Conservation (phyloP, 2,797 vertebrate species). For the Neoniphon sammara region DNA sequence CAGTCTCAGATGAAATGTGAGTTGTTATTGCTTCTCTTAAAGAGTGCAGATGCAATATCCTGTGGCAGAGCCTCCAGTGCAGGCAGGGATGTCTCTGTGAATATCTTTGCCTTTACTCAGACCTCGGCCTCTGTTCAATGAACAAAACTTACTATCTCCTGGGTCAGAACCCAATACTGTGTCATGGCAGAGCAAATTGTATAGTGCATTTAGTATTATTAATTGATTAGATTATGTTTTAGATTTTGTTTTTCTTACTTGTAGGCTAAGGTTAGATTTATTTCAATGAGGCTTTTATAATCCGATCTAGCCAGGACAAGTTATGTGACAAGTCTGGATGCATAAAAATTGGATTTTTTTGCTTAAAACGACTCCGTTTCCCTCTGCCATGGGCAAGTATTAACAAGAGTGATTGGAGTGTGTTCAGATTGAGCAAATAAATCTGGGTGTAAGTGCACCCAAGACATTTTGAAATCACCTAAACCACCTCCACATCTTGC, state of each 20-base stretch:
- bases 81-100: constrained; percentile 48
- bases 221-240: constrained; percentile 2
- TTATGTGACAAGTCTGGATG: not conserved
- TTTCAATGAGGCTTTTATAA: constrained; percentile 15
- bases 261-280: not conserved
- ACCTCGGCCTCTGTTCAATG: constrained; percentile 12
- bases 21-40: constrained; percentile 69
- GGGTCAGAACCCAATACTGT: constrained; percentile 9
- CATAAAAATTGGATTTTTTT: not conserved
- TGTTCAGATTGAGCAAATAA: not conserved
- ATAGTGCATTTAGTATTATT: constrained; percentile 1
- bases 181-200: not conserved
- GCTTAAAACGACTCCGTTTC: not conserved
- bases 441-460: not conserved
- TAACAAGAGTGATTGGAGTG: too few relatives aligned
- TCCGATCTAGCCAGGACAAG: not conserved
- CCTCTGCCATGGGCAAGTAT: not conserved
- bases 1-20: constrained; percentile 61
- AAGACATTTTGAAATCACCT: too few relatives aligned
- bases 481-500: not conserved
- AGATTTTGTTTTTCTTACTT: constrained; percentile 3
- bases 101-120: constrained; percentile 54
- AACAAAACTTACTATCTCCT: constrained; percentile 5
- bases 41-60: constrained; percentile 62
- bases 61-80: constrained; percentile 55